Evolutionary conservation across 1,140 invertebrate genomes (phyloP).

Genomic region (Pachyrhynchus sulphureomaculatus): DNA sequence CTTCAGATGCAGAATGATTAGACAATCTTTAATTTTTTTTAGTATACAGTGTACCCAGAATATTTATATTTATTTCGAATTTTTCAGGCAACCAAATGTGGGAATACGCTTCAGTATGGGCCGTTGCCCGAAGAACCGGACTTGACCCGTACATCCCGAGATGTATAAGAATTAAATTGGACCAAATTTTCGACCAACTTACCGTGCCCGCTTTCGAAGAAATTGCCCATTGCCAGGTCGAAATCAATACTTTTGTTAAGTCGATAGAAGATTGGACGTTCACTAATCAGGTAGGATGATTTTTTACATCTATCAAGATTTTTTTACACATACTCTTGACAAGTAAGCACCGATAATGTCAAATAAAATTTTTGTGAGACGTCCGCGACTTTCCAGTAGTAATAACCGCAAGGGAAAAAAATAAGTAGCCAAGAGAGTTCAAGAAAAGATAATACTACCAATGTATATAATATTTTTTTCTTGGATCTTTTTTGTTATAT

Average conservation of each 20-base stretch:
- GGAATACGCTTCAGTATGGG: conserved; percentile 66
- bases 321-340: background rate
- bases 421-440: too few species aligned
- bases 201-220: conserved; percentile 60
- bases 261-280: conserved; percentile 60
- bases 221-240: conserved; percentile 58
- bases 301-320: background rate
- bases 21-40: too few species aligned
- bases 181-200: conserved; percentile 58
- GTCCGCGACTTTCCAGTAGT: too few species aligned
- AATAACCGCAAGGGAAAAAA: too few species aligned
- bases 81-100: conserved; percentile 63
- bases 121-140: conserved; percentile 57
- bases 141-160: conserved; percentile 60
- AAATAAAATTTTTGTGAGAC: too few species aligned
- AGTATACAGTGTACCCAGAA: too few species aligned
- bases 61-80: too few species aligned
- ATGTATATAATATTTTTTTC: too few species aligned
- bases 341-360: too few species aligned
- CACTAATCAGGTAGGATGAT: conserved; percentile 52
- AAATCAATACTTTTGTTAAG: conserved; percentile 54
- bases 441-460: too few species aligned
- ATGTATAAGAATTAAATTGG: conserved; percentile 59
- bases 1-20: too few species aligned
- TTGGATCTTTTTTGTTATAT: too few species aligned